These are phyloP conservation scores for Drosophila aff. DNA, from an alignment of 1,140 invertebrate species.

Conservation along the genomic window DNA sequence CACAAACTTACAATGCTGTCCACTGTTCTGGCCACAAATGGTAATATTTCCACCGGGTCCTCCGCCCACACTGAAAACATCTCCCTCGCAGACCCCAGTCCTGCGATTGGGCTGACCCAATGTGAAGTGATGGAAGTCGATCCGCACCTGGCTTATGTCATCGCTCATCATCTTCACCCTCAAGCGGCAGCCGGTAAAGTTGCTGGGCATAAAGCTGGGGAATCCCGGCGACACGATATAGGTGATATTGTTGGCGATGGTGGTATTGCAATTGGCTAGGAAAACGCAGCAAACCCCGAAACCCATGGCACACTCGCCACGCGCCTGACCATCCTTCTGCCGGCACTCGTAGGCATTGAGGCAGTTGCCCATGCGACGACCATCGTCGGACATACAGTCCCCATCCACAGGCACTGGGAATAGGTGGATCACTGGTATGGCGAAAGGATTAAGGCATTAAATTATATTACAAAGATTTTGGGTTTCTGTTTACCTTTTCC, in stretches of 20 bases:
- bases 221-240: constrained; percentile 94
- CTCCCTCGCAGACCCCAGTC: constrained; percentile 92
- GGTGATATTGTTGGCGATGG: constrained; percentile 92
- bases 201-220: constrained; percentile 89
- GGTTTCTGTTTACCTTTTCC: constrained; percentile 48
- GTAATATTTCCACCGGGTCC: constrained; percentile 87
- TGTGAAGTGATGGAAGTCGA: constrained; percentile 93
- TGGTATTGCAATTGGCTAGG: constrained; percentile 91
- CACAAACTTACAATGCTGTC: constrained; percentile 91
- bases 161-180: constrained; percentile 90
- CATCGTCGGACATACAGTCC: constrained; percentile 90
- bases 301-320: constrained; percentile 92
- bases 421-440: constrained; percentile 85
- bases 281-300: constrained; percentile 96
- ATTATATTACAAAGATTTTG: not conserved
- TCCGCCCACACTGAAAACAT: constrained; percentile 88
- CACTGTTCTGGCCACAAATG: constrained; percentile 93
- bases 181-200: constrained; percentile 88
- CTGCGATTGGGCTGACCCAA: constrained; percentile 91
- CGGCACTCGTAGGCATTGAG: constrained; percentile 93
- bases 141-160: constrained; percentile 91
- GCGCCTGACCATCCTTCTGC: constrained; percentile 90
- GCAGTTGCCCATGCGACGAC: constrained; percentile 90
- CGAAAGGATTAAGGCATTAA: not conserved
- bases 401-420: constrained; percentile 92